phyloP scores from a whole-genome alignment of 2,797 vertebrate species.

The Leuciscus waleckii region DNA sequence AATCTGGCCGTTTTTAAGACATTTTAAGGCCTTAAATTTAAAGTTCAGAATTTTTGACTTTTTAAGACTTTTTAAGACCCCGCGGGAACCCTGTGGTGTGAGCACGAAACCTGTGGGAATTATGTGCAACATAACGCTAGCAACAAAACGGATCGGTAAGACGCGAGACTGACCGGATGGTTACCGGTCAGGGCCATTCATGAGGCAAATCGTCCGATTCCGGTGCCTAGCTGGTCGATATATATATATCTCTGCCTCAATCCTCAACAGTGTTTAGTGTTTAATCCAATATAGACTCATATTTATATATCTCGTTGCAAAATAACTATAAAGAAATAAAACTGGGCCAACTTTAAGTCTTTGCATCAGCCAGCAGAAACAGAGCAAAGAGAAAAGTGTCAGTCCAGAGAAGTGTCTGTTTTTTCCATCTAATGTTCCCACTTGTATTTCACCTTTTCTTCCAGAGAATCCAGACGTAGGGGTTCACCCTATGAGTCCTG shows the following conservation, averaged over 20 bases:
- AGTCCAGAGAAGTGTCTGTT: constrained; percentile 38
- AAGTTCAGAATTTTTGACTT: no score
- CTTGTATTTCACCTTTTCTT: constrained; percentile 16
- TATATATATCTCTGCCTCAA: neutral
- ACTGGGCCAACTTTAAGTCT: neutral
- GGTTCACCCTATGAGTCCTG: constrained; percentile 4
- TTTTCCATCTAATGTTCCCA: constrained; percentile 35
- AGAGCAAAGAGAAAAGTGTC: neutral
- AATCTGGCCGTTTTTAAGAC: no score
- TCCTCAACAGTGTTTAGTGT: neutral
- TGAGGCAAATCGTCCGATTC: no score
- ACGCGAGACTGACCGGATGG: no score
- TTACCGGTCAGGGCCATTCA: no score
- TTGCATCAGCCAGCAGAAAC: constrained; percentile 40
- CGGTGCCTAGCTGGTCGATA: no score
- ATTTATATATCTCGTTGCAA: neutral
- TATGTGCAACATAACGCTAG: no score
- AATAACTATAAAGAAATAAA: neutral
- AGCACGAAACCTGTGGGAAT: no score
- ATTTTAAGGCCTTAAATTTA: no score
- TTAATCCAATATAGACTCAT: neutral
- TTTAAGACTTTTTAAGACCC: no score
- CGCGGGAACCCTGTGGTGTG: no score
- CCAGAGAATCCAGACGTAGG: neutral
- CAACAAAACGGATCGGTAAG: no score